Conservation (phyloP, 2,113 vertebrate genomes). For the Cranoglanis bouderius region DNA sequence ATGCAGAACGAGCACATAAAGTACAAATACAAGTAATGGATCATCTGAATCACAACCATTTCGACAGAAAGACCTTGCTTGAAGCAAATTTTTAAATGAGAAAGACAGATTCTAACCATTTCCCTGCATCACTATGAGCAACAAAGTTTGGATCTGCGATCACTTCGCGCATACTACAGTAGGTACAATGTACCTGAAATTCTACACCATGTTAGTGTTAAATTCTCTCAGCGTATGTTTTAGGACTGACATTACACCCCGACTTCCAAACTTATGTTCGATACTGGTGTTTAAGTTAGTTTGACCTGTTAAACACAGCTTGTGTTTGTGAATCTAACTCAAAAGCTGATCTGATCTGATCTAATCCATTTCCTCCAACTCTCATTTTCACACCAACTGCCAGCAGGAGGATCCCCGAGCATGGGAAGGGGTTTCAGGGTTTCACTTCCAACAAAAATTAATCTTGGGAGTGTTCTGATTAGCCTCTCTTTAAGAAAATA, state of each 20-base stretch:
- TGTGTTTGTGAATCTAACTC: neutral
- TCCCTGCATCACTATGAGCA: no score
- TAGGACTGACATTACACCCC: neutral
- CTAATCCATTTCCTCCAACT: neutral
- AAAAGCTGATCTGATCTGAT: neutral
- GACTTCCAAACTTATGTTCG: neutral
- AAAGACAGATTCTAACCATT: neutral
- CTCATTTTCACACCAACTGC: neutral
- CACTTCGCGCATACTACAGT: neutral
- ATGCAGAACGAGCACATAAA: neutral
- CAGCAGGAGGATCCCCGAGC: neutral
- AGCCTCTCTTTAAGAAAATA: neutral
- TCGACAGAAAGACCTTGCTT: neutral
- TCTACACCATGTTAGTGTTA: neutral
- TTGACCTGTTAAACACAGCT: neutral
- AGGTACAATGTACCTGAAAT: neutral
- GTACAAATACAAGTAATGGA: no score
- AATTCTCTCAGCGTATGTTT: neutral
- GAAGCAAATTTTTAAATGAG: neutral
- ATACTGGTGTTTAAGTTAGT: neutral
- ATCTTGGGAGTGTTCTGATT: constrained; percentile 2
- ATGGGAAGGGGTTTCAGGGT: neutral
- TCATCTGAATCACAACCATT: neutral
- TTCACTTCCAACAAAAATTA: neutral
- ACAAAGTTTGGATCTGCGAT: neutral